Percentiles rank a stretch among this genome's conserved stretches.
Conservation (phyloP, 1,140 invertebrate genomes). For the Drosophila santomea region DNA sequence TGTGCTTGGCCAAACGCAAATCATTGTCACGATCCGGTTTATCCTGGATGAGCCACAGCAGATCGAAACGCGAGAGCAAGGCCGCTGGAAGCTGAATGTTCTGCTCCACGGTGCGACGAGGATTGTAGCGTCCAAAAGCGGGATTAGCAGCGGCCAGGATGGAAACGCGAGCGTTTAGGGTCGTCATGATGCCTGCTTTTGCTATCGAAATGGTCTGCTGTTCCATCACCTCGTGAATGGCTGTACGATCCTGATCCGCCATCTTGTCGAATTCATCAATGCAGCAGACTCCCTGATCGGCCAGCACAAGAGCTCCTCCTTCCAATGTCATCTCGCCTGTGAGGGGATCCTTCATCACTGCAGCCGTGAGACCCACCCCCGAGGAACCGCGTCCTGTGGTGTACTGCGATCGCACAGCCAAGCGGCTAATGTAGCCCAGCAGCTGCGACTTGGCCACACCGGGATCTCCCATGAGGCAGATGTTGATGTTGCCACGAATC, state of each 20-base stretch:
- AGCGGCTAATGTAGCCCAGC: constrained; percentile 96
- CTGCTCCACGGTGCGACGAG: constrained; percentile 97
- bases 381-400: constrained; percentile 97
- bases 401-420: constrained; percentile 97
- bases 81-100: constrained; percentile 99
- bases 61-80: constrained; percentile 98
- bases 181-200: constrained; percentile 99
- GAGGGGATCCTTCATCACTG: constrained; percentile 98
- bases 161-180: constrained; percentile 97
- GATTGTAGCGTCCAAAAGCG: constrained; percentile 98
- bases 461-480: constrained; percentile 99
- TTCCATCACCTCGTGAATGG: constrained; percentile 99
- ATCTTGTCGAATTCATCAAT: constrained; percentile 99
- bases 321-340: constrained; percentile 99
- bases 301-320: constrained; percentile 98
- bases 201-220: constrained; percentile 99
- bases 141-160: constrained; percentile 99
- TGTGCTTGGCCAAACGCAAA: constrained; percentile 97
- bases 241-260: constrained; percentile 97
- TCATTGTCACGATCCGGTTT: constrained; percentile 97
- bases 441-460: constrained; percentile 99
- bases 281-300: constrained; percentile 98
- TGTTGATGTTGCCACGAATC: constrained; percentile 97
- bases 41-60: constrained; percentile 99
- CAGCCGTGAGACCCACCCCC: constrained; percentile 98